These are phyloP conservation scores for Cyrtorhinus lividipennis DNA, from an alignment of 1,140 invertebrate species.

Conservation along the genomic window DNA sequence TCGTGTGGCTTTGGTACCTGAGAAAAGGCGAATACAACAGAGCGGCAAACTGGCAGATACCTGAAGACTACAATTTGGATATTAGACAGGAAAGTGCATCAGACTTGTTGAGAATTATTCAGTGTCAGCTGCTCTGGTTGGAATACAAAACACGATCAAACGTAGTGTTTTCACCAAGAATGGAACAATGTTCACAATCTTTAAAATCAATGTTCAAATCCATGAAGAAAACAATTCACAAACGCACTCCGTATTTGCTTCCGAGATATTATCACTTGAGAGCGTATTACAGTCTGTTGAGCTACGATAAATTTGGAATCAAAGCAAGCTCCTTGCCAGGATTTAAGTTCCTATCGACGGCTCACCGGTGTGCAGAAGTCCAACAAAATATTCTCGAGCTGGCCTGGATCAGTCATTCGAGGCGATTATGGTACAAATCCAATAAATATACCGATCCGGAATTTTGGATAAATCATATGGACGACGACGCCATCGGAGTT, in stretches of 20 bases:
- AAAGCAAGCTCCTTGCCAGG: background rate
- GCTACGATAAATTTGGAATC: background rate
- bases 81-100: background rate
- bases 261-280: conserved; percentile 5
- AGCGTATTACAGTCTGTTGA: background rate
- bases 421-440: background rate
- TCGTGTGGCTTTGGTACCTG: conserved; percentile 6
- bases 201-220: background rate
- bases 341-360: background rate
- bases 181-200: background rate
- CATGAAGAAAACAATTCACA: background rate
- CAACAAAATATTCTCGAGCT: conserved; percentile 3
- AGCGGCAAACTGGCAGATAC: conserved; percentile 4
- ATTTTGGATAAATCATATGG: conserved; percentile 6
- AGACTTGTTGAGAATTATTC: background rate
- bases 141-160: background rate
- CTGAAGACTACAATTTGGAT: background rate
- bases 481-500: background rate
- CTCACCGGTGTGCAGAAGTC: background rate
- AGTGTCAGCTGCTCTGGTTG: conserved; percentile 7
- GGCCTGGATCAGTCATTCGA: conserved; percentile 6
- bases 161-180: conserved; percentile 3
- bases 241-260: background rate
- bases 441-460: background rate
- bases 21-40: conserved; percentile 1